Evolutionary conservation across 2,113 vertebrate genomes (phyloP).

Genomic region (Phrynocephalus versicolor): DNA sequence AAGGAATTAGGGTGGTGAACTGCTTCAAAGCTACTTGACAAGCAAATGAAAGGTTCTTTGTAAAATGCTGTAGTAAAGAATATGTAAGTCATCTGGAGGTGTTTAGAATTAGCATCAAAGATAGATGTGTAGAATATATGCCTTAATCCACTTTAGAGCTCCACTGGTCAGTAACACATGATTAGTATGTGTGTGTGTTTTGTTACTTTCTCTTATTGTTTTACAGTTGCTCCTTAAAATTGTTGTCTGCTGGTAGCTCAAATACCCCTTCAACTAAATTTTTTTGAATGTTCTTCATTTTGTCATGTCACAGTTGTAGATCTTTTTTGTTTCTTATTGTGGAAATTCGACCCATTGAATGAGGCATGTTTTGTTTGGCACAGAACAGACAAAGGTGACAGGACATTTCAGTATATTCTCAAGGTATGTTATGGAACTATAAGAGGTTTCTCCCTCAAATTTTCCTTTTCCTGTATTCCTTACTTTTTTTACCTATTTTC

Average conservation of each 20-base stretch:
- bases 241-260: neutral
- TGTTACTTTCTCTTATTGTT: neutral
- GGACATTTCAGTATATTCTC: neutral
- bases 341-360: neutral
- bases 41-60: neutral
- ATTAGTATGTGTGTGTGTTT: too few species aligned
- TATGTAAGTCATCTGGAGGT: neutral
- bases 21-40: neutral
- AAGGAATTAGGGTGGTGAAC: neutral
- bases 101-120: neutral
- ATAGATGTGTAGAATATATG: neutral
- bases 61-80: neutral
- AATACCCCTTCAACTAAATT: neutral
- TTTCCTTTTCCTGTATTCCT: neutral
- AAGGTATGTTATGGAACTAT: neutral
- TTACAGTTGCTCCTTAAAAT: slow-evolving; percentile 1
- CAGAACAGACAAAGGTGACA: neutral
- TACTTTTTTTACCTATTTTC: neutral
- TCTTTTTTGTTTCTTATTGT: neutral
- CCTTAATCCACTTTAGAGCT: slow-evolving; percentile 5
- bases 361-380: neutral
- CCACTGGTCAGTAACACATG: neutral
- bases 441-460: neutral
- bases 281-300: neutral
- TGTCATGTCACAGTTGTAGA: neutral